phyloP scores from a whole-genome alignment of 2,888 invertebrate species.

The Hypselothyrea guttata region DNA sequence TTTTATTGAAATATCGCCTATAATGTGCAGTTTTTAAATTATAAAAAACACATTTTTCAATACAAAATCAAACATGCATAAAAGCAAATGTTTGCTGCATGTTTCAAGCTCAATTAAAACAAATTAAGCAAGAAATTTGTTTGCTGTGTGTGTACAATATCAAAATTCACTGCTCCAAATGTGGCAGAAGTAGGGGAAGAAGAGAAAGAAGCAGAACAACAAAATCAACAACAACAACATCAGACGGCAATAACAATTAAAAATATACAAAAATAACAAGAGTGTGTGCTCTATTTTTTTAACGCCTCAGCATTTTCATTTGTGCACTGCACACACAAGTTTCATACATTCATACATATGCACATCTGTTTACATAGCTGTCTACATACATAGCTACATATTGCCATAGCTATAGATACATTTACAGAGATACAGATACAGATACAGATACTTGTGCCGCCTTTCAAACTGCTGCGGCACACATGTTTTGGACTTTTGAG shows the following conservation, averaged over 20 bases:
- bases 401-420: constrained; percentile 20
- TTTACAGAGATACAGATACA: constrained; percentile 30
- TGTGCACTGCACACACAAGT: constrained; percentile 52
- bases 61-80: neutral
- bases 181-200: constrained; percentile 23
- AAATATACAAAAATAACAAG: constrained; percentile 40
- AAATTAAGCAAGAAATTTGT: constrained; percentile 69
- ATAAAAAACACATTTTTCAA: neutral
- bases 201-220: constrained; percentile 29
- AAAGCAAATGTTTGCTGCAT: constrained; percentile 50
- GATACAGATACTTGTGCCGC: constrained; percentile 48
- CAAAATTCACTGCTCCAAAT: constrained; percentile 58
- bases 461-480: constrained; percentile 71
- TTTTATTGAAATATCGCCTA: neutral
- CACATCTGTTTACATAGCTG: constrained; percentile 25
- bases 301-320: constrained; percentile 73
- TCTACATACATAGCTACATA: constrained; percentile 7
- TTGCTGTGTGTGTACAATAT: constrained; percentile 43
- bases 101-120: constrained; percentile 73
- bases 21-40: neutral
- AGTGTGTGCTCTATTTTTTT: constrained; percentile 69
- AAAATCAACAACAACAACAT: constrained; percentile 38
- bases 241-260: constrained; percentile 67
- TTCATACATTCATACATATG: constrained; percentile 26
- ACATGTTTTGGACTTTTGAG: constrained; percentile 61